Evolutionary conservation across 2,797 vertebrate species (phyloP).

Genomic region (Podargus strigoides): DNA sequence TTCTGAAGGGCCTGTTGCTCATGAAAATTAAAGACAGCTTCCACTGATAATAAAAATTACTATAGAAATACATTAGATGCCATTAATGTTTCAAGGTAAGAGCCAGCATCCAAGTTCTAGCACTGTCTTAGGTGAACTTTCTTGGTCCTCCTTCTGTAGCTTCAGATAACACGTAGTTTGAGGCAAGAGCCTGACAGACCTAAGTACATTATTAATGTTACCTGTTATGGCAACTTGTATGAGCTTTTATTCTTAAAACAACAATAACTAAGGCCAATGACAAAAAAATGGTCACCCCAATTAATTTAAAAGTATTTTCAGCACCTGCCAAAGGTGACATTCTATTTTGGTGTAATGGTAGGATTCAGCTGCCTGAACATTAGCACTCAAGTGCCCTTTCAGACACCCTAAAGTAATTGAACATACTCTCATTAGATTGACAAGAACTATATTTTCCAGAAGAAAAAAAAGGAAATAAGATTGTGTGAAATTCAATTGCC

Average conservation of each 20-base stretch:
- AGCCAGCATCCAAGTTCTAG: not conserved
- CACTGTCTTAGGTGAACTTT: not conserved
- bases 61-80: not conserved
- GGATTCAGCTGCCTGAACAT: not conserved
- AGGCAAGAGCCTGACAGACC: not conserved
- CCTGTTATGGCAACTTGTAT: not conserved
- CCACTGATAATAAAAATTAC: not conserved
- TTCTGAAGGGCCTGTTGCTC: not conserved
- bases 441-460: not conserved
- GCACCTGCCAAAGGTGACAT: not conserved
- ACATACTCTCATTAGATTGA: not conserved
- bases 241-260: not conserved
- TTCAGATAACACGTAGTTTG: not conserved
- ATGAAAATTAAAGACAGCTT: constrained; percentile 19
- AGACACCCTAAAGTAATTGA: not conserved
- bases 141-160: not conserved
- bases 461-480: not conserved
- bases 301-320: not conserved
- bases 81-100: not conserved
- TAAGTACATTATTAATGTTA: not conserved
- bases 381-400: not conserved
- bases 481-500: not conserved
- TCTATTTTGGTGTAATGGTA: not conserved
- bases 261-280: too few relatives aligned
- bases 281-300: not conserved